Evolutionary conservation across 2,797 vertebrate genomes (phyloP).

Genomic region (Pseudochaenichthys georgianus): DNA sequence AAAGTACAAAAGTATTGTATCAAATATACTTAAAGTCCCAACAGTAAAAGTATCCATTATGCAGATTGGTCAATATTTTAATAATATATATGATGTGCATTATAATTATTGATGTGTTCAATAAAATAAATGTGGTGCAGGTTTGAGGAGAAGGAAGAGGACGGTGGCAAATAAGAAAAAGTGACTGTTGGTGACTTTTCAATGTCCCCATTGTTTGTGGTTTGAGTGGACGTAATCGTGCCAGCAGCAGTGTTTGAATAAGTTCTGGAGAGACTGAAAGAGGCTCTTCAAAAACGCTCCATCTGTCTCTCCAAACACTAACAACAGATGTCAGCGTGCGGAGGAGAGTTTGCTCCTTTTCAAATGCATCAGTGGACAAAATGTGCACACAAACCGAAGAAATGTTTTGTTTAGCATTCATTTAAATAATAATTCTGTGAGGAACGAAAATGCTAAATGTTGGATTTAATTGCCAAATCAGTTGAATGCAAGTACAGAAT

Average conservation of each 20-base stretch:
- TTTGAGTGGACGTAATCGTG: background rate
- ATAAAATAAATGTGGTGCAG: background rate
- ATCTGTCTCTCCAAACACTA: conserved; percentile 49
- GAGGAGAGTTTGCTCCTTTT: conserved; percentile 2
- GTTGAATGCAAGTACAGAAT: background rate
- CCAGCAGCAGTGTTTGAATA: conserved; percentile 24
- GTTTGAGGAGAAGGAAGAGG: conserved; percentile 20
- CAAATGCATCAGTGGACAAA: background rate
- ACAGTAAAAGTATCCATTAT: too few relatives aligned
- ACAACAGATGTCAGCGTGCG: conserved; percentile 30
- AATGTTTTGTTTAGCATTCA: background rate
- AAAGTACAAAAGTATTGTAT: too few relatives aligned
- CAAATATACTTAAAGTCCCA: too few relatives aligned
- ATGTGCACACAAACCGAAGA: background rate
- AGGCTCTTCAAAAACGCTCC: conserved; percentile 40
- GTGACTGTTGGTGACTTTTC: conserved; percentile 17
- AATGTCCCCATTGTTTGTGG: conserved; percentile 46
- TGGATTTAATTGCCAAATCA: background rate
- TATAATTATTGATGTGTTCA: too few relatives aligned
- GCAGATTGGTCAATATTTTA: too few relatives aligned
- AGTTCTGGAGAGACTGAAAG: background rate
- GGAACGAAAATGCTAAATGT: background rate
- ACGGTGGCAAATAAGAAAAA: conserved; percentile 13
- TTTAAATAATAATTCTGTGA: background rate
- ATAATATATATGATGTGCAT: too few relatives aligned